These are phyloP conservation scores for Leptodactylus fuscus DNA, from an alignment of 2,113 vertebrate genomes.

Conservation along the genomic window DNA sequence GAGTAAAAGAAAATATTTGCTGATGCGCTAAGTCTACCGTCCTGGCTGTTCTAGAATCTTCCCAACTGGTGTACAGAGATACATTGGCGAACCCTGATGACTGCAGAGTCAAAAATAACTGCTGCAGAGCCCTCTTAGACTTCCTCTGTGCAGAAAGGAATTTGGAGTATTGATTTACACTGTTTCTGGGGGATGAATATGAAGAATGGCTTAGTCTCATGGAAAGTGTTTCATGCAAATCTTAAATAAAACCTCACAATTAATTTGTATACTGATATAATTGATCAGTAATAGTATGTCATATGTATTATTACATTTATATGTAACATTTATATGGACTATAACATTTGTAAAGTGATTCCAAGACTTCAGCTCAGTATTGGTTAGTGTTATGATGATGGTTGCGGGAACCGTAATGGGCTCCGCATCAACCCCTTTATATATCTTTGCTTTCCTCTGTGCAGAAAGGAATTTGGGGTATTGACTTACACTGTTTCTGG, in stretches of 20 bases:
- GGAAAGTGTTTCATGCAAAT: neutral
- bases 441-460: slow-evolving; percentile 21
- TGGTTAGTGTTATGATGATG: neutral
- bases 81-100: neutral
- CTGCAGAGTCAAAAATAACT: slow-evolving; percentile 43
- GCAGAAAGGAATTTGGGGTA: slow-evolving; percentile 23
- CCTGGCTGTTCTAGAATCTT: neutral
- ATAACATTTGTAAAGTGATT: neutral
- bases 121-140: slow-evolving; percentile 16
- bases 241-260: too few species aligned
- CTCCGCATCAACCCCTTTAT: neutral
- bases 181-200: neutral
- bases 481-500: slow-evolving; percentile 5
- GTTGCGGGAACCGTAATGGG: neutral
- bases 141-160: slow-evolving; percentile 36
- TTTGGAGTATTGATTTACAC: slow-evolving; percentile 28
- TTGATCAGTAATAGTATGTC: neutral
- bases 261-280: neutral
- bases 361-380: neutral
- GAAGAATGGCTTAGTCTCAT: neutral
- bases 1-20: neutral
- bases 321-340: neutral
- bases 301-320: neutral
- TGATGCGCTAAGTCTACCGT: neutral
- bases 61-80: neutral